These are phyloP conservation scores for Prionace glauca DNA, from an alignment of 2,797 vertebrate species.

Conservation along the genomic window DNA sequence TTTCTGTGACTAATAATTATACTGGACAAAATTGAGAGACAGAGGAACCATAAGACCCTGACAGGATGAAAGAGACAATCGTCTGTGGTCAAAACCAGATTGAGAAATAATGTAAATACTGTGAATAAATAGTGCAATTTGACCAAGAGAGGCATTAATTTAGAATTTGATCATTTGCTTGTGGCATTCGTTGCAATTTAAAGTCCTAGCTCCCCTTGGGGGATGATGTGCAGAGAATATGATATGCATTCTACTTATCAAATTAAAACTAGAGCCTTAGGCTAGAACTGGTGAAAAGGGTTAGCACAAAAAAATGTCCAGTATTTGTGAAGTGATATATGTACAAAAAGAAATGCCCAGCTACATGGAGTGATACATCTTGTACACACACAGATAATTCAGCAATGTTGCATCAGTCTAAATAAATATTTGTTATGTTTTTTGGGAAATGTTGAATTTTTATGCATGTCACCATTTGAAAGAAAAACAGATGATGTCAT, in stretches of 20 bases:
- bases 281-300: slow-evolving; percentile 59
- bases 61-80: background rate
- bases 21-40: background rate
- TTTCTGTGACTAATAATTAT: slow-evolving; percentile 4
- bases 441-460: background rate
- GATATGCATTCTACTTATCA: slow-evolving; percentile 65
- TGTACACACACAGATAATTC: background rate
- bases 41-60: background rate
- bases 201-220: slow-evolving; percentile 62
- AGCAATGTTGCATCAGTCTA: slow-evolving; percentile 51
- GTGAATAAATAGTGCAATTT: slow-evolving; percentile 52
- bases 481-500: background rate
- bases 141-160: slow-evolving; percentile 58
- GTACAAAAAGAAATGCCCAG: slow-evolving; percentile 43
- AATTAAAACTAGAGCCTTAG: slow-evolving; percentile 60
- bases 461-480: background rate
- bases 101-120: slow-evolving; percentile 54
- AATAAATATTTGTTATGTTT: background rate
- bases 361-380: no score
- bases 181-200: slow-evolving; percentile 59
- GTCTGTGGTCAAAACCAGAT: background rate
- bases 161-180: slow-evolving; percentile 54
- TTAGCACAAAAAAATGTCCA: slow-evolving; percentile 64
- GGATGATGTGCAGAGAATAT: slow-evolving; percentile 59
- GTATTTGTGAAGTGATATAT: slow-evolving; percentile 58